Conservation (phyloP, 1,140 invertebrate genomes). For the Papilio polytes region DNA sequence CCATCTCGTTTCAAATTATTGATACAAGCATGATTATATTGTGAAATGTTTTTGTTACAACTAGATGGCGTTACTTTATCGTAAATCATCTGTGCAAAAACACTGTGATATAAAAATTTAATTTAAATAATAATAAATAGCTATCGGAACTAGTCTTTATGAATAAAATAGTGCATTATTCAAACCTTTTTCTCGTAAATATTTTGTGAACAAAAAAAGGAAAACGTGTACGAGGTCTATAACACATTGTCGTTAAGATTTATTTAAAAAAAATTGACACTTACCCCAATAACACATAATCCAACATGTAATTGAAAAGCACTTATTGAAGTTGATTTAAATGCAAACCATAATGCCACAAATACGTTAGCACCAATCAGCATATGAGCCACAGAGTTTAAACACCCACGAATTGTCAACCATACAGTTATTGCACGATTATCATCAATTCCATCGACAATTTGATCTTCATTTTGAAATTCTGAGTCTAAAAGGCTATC, state of each 20-base stretch:
- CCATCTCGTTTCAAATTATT: not conserved
- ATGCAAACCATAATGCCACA: slow-evolving; percentile 52
- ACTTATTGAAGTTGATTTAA: slow-evolving; percentile 49
- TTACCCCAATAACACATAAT: slow-evolving; percentile 50
- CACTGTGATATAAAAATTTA: not conserved
- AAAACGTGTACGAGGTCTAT: not conserved
- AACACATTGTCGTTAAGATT: not conserved
- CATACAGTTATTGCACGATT: slow-evolving; percentile 24
- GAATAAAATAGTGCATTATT: too few species aligned
- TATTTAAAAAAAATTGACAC: slow-evolving; percentile 14
- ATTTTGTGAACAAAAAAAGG: not conserved
- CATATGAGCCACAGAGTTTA: slow-evolving; percentile 49
- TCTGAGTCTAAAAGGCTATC: not conserved
- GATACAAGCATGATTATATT: not conserved
- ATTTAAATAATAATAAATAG: not conserved
- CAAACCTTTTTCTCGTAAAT: not conserved
- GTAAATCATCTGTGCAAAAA: not conserved
- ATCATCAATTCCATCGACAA: not conserved
- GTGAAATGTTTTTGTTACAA: not conserved
- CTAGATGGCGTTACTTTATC: slow-evolving; percentile 15
- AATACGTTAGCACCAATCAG: slow-evolving; percentile 51
- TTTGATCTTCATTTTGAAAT: not conserved
- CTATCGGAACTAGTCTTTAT: not conserved
- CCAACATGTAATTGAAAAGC: slow-evolving; percentile 52
- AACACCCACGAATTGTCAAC: slow-evolving; percentile 41